Evolutionary conservation across 2,113 vertebrate genomes (phyloP), one percentile per base, ranked within the genome.

Genomic region (Dipodomys ordii): DNA sequence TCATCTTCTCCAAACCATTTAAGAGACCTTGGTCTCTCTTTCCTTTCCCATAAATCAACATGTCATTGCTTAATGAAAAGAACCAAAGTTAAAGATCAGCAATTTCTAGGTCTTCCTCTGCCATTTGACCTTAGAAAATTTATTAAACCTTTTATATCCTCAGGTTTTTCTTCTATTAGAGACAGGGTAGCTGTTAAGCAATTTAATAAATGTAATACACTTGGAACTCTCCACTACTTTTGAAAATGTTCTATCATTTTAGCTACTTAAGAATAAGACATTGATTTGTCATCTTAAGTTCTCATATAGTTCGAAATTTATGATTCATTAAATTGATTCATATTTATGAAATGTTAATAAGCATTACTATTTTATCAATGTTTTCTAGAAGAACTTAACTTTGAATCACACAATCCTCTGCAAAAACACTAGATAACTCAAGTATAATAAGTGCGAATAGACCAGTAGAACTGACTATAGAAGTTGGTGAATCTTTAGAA

Each of bases 391-490:
- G 76, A 92, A 79, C 64, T 79, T 94, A 44, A 71, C 69, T 93
- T 32, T 78, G 64, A 86, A 81, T 87, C 87, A 91, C 20, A 74
- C 19, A 90, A 60, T 85, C 81, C 57, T 71, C 16, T 10, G 44
- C 35, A 72, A 81, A 94, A 35, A 19, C 65, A 67, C 27, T 68
- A 77, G 67, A 71, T 39, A 83, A 44, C 22, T 72, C 74, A 57
- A 88, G 53, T n/a, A 68, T 96, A 95, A 78, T 53, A 96, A 95
- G 91, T 87, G 46, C 68, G 95, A 95, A 90, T 83, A 2, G 25
- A 30, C 7, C 83, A 39, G 27, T n/a, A 96, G 95, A 96, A 91
- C 44, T 77, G 53, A 65, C 13, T 95, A 10, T n/a, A 95, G 79
- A 96, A 32, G 19, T 94, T 73, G 89, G 69, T 88, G 92, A 96